Evolutionary conservation across 2,797 vertebrate species (phyloP).

Genomic region (Manis crassicaudata): DNA sequence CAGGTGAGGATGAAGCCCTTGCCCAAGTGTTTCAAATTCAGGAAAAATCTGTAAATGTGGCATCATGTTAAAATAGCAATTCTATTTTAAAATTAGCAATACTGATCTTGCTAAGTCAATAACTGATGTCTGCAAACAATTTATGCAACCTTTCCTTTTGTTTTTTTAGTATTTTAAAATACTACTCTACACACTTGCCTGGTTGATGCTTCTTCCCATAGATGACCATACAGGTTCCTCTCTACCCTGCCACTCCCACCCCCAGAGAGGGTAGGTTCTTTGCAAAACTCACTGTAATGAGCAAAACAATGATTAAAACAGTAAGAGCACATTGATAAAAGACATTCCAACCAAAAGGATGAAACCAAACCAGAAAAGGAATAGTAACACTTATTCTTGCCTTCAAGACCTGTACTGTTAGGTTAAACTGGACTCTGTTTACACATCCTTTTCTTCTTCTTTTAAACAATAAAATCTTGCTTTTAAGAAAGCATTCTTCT

Average conservation of each 20-base stretch:
- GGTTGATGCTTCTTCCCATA: not conserved
- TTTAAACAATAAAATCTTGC: conserved; percentile 25
- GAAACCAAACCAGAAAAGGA: conserved; percentile 33
- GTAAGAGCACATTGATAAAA: conserved; percentile 13
- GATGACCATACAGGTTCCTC: not conserved
- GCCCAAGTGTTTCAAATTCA: conserved; percentile 25
- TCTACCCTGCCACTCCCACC: not conserved
- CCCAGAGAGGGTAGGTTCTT: not conserved
- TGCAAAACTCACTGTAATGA: conserved; percentile 43
- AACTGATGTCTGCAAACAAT: conserved; percentile 15
- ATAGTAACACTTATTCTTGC: not conserved
- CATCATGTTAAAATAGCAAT: conserved; percentile 23
- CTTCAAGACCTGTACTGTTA: not conserved
- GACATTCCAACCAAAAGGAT: not conserved
- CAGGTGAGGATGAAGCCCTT: conserved; percentile 49
- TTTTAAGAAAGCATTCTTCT: conserved; percentile 8
- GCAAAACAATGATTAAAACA: conserved; percentile 48
- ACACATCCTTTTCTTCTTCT: not conserved
- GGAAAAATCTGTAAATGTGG: conserved; percentile 55
- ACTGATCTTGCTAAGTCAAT: conserved; percentile 19
- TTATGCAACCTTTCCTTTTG: not conserved
- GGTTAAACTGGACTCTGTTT: not conserved
- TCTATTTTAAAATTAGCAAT: not conserved
- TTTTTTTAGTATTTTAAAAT: conserved; percentile 2
- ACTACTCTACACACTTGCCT: conserved; percentile 3